These are phyloP conservation scores for Mustela lutreola DNA, from an alignment of 2,113 vertebrate genomes.

Conservation along the genomic window DNA sequence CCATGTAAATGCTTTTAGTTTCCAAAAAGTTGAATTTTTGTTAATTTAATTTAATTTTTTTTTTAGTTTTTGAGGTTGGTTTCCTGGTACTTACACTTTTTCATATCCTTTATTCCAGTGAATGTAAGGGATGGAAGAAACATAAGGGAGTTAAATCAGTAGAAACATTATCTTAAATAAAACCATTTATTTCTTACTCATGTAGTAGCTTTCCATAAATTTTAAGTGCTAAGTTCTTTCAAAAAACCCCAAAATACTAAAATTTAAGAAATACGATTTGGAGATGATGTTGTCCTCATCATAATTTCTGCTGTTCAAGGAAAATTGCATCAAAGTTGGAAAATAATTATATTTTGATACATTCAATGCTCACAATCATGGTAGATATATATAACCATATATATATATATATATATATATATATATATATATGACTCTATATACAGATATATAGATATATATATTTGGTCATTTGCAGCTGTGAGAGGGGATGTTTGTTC, in stretches of 20 bases:
- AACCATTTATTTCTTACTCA: slow-evolving; percentile 81
- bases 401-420: too few species aligned
- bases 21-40: neutral
- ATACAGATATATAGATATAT: slow-evolving; percentile 2
- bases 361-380: slow-evolving; percentile 71
- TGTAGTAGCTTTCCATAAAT: slow-evolving; percentile 72
- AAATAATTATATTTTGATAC: slow-evolving; percentile 71
- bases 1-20: neutral
- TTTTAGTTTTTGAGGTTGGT: neutral
- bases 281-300: slow-evolving; percentile 68
- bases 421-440: neutral
- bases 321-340: slow-evolving; percentile 71
- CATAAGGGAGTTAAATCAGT: slow-evolving; percentile 74
- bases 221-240: slow-evolving; percentile 76
- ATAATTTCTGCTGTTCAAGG: slow-evolving; percentile 69
- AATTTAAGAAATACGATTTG: slow-evolving; percentile 76
- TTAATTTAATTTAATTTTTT: too few species aligned
- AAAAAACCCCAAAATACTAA: slow-evolving; percentile 72
- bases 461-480: slow-evolving; percentile 15
- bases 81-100: slow-evolving; percentile 72
- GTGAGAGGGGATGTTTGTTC: neutral
- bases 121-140: slow-evolving; percentile 67
- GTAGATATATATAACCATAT: neutral
- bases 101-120: slow-evolving; percentile 77
- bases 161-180: slow-evolving; percentile 85